Evolutionary conservation across 2,888 invertebrate species (phyloP), one percentile per base, ranked within the genome.

Genomic region (Philereme vetulata): DNA sequence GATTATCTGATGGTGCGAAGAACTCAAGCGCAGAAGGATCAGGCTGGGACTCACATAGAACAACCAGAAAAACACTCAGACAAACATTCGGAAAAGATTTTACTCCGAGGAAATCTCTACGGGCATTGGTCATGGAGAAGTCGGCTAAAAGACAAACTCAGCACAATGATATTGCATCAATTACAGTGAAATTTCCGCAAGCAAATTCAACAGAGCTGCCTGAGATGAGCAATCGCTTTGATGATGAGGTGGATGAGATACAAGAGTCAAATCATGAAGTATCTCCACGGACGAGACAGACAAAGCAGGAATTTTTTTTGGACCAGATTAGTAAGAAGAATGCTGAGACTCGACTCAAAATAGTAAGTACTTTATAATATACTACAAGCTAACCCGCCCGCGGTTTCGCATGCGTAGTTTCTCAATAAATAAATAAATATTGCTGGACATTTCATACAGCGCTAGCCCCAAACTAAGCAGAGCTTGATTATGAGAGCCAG

Each of bases 31-130:
- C 77, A 0, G 88, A 88, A 75, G 83, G 84, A 1, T 90, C 91
- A 0, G 87, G 84, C 0, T 91, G 91, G 91, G 91, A 91, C 49
- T 91, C 91, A 0, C 91, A 91, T 64, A 83, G 90, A 65, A 85
- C 83, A 0, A 88, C 90, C 0, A 76, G 88, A 36, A 86, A 86
- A 76, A 91, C 91, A 0, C 56, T 91, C 10, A 75, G 91, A 34
- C 82, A 85, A 65, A 91, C 91, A 1, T 85, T 88, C 5, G 91
- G 91, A 0, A 85, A 80, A 76, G 88, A 89, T 62, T 86, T 87
- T 49, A 85, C 85, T 1, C 81, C 81, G 0, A 72, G 90, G 5
- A 90, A 90, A 66, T 91, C 21, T 21, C 67, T 91, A 60, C 70
- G 91, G 11, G 76, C 91, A 0, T 67, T 90, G 36, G 90, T 91